Evolutionary conservation across 2,113 vertebrate genomes (phyloP), one percentile per base, ranked within the genome.

Genomic region (Megaceryle torquata): DNA sequence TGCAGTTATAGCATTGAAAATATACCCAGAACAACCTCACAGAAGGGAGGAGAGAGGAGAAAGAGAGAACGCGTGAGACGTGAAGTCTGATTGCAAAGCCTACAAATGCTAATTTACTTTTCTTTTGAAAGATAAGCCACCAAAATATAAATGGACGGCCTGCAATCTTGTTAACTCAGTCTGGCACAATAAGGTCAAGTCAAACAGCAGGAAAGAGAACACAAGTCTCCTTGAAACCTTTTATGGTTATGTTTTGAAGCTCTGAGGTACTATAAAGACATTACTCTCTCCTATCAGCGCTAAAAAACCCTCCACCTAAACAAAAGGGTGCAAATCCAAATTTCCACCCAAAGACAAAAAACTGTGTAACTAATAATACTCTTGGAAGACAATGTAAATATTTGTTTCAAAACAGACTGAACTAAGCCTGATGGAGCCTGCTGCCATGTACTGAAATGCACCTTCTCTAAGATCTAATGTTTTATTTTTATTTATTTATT

Each of bases 181-280:
- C 84, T 97, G 91, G 96, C 94, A 96, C 91, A 97, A 87, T 95
- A 95, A 95, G 95, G 95, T 94, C 96, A 95, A 91, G 84, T 65
- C 46, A 89, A 91, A 91, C 35, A 63, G 78, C 84, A 95, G 59
- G 80, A 76, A 86, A 90, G 44, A 84, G 93, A 94, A 92, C 13
- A 37, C 69, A 94, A 88, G 84, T 93, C 88, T 89, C 75, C 87
- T 86, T 81, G 93, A 88, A 95, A 88, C 93, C 85, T 95, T 96
- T 93, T 91, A 95, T 78, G 94, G 94, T n/a, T 86, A 78, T 71
- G 79, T 60, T 96, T 68, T 64, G 39, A 86, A 93, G 72, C 56
- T 64, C 68, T 22, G 46, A 88, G 59, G 22, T 89, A 80, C 61
- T 77, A 53, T 13, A 60, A 86, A 91, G 65, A 56, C 76, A 86